phyloP scores from a whole-genome alignment of 2,888 invertebrate species.

The Dyspetes luteomarginatus region DNA sequence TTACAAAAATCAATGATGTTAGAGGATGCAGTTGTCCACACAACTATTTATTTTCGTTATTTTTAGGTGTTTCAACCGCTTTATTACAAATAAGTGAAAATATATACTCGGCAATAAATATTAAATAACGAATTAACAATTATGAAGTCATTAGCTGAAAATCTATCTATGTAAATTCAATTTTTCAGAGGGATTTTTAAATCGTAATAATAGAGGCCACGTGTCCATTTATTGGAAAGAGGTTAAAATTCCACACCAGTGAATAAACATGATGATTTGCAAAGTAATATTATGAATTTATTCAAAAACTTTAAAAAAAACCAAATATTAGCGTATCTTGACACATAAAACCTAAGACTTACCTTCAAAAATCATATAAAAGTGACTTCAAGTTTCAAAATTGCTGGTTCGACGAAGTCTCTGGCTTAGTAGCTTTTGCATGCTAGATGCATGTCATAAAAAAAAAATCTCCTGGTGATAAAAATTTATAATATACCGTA shows the following conservation, averaged over 20 bases:
- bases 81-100: too few relatives aligned
- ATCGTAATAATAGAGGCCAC: neutral
- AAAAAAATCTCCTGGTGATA: neutral
- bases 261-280: neutral
- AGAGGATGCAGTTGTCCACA: too few relatives aligned
- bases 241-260: neutral
- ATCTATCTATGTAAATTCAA: too few relatives aligned
- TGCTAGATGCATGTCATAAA: neutral
- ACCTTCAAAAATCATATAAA: neutral
- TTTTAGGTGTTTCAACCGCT: too few relatives aligned
- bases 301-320: neutral
- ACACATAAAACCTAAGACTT: neutral
- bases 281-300: neutral
- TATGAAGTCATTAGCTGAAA: too few relatives aligned
- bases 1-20: too few relatives aligned
- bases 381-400: neutral
- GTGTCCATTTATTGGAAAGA: neutral
- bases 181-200: neutral
- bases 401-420: neutral
- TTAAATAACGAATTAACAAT: too few relatives aligned
- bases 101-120: too few relatives aligned
- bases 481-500: neutral
- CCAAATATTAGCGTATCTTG: neutral
- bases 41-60: too few relatives aligned
- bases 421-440: neutral